Evolutionary conservation across 2,888 invertebrate genomes (phyloP).

Genomic region (Apodemia hepburni): DNA sequence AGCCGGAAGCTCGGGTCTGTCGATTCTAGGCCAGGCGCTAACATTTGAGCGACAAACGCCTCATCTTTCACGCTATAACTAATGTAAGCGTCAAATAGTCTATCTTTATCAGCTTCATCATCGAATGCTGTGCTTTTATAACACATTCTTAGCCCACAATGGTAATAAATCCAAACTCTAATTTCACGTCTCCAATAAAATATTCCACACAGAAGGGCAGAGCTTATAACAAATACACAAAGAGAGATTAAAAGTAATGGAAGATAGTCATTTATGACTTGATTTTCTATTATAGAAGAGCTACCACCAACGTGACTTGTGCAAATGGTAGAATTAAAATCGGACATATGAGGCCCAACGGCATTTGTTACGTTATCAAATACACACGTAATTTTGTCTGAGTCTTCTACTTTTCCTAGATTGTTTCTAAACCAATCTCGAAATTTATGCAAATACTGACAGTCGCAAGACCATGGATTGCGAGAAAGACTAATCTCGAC

Average conservation of each 20-base stretch:
- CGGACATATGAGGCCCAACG: conserved; percentile 85
- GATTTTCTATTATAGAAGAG: conserved; percentile 85
- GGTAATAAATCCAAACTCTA: conserved; percentile 91
- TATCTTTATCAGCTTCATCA: conserved; percentile 90
- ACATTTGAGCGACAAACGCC: conserved; percentile 92
- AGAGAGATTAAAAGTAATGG: conserved; percentile 89
- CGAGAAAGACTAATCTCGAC: conserved; percentile 91
- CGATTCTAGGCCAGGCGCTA: conserved; percentile 92
- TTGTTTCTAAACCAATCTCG: conserved; percentile 90
- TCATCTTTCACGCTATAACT: conserved; percentile 97
- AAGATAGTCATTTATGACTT: conserved; percentile 90
- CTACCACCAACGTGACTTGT: conserved; percentile 86
- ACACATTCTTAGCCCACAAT: conserved; percentile 92
- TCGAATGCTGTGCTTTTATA: conserved; percentile 90
- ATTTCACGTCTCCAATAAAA: conserved; percentile 91
- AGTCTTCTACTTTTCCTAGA: conserved; percentile 90
- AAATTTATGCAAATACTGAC: conserved; percentile 89
- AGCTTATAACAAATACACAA: conserved; percentile 87
- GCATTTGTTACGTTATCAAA: conserved; percentile 87
- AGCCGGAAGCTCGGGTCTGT: conserved; percentile 91
- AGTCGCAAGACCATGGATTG: conserved; percentile 96
- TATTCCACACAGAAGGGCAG: conserved; percentile 87
- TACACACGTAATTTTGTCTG: conserved; percentile 87
- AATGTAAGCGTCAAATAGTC: conserved; percentile 96
- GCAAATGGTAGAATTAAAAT: conserved; percentile 90